Evolutionary conservation across 2,797 vertebrate genomes (phyloP), one percentile per base, ranked within the genome.

Genomic region (Mionectes olivaceus): DNA sequence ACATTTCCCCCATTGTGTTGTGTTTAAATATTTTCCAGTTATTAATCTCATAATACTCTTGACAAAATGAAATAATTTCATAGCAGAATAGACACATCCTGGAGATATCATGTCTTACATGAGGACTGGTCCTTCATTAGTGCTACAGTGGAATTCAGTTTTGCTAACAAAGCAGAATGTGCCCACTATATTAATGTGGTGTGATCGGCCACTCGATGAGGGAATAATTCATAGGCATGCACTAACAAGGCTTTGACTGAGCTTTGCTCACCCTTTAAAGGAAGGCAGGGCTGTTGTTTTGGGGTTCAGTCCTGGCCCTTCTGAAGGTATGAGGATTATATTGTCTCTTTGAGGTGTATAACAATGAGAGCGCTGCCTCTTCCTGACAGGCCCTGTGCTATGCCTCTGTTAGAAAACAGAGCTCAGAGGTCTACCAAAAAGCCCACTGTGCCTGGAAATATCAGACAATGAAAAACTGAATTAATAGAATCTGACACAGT

Each of bases 381-480:
- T 94, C 93, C 77, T 94, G 90, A 87, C 91, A 94, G 94, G 93
- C 94, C 90, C 95, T 96, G 91, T 80, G 94, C 95, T 97, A 89
- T 93, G 94, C 96, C 94, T 97, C 97, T 97, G 96, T 96, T 95
- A 96, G 97, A 97, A 96, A 96, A 97, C 89, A 92, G 96, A 96
- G 92, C 96, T 95, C 96, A 96, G 96, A 97, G 96, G 95, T 97
- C 97, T 98, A 97, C 96, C 97, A 96, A 98, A 97, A 95, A 97
- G 94, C 96, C 96, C 95, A 97, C 97, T 97, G 96, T 97, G 96
- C 95, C 95, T 95, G 95, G 97, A 96, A 95, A 90, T 96, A 91
- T 82, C 93, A 96, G 96, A 97, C 96, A 97, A 97, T 96, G 92
- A 96, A 94, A 96, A 91, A 43, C 86, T 84, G 95, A 94, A 96